A percentile compares a stretch with the other conserved stretches of the same genome.
Evolutionary conservation across 2,797 vertebrate species (phyloP).

Genomic region (Gymnocypris eckloni): DNA sequence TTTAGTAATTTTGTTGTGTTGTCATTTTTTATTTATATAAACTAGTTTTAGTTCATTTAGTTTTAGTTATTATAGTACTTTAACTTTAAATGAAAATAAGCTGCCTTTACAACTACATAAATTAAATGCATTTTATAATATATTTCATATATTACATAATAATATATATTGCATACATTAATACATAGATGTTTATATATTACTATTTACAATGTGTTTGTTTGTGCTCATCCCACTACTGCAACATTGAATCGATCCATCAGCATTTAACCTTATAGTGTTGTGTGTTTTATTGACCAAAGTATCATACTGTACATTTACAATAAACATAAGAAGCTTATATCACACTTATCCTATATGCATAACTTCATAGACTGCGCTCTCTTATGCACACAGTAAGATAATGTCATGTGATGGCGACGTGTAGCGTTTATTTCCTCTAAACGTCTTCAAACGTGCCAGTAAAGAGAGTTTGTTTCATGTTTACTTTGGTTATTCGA

Average conservation of each 20-base stretch:
- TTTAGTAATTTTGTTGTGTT: neutral
- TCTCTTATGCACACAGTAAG: neutral
- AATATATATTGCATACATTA: neutral
- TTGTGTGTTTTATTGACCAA: neutral
- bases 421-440: neutral
- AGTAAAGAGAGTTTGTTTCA: conserved; percentile 45
- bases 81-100: neutral
- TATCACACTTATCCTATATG: neutral
- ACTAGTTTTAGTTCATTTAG: neutral
- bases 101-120: neutral
- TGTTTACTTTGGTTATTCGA: conserved; percentile 41
- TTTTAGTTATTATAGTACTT: neutral
- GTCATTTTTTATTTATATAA: neutral
- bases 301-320: neutral
- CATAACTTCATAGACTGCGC: neutral
- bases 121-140: neutral
- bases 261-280: too few relatives aligned
- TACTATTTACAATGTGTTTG: neutral
- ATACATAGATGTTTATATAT: neutral
- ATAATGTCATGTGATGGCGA: neutral
- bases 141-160: neutral
- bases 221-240: neutral
- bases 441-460: neutral
- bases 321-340: neutral
- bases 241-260: neutral